phyloP scores from a whole-genome alignment of 2,797 vertebrate species.

The Acipenser ruthenus region DNA sequence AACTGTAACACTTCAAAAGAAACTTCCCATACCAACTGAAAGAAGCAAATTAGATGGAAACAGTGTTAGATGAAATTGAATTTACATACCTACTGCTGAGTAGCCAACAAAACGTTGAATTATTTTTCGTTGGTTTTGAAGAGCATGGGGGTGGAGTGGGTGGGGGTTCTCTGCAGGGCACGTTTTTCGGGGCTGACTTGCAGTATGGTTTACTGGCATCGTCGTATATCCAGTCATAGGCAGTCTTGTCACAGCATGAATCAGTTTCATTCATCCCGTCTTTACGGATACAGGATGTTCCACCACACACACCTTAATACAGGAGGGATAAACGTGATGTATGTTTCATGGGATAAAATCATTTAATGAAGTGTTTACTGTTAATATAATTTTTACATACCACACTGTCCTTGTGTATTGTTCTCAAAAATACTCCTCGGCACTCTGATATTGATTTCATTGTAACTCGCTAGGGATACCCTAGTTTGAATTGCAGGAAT shows the following conservation, averaged over 20 bases:
- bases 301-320: constrained; percentile 50
- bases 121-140: constrained; percentile 6
- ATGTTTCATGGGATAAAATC: too few species aligned
- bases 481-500: constrained; percentile 46
- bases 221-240: constrained; percentile 46
- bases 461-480: constrained; percentile 35
- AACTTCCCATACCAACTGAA: constrained; percentile 44
- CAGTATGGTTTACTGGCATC: constrained; percentile 48
- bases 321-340: background rate
- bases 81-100: constrained; percentile 36
- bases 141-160: fast-evolving
- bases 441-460: constrained; percentile 41
- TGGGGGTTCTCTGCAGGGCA: constrained; percentile 18
- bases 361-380: too few species aligned
- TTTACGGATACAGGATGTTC: constrained; percentile 44
- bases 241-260: constrained; percentile 49
- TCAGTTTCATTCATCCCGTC: constrained; percentile 41
- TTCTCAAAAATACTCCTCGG: constrained; percentile 47
- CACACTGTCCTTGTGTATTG: constrained; percentile 60
- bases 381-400: constrained; percentile 29
- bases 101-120: constrained; percentile 40
- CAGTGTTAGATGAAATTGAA: background rate
- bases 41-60: constrained; percentile 21
- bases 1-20: background rate
- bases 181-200: constrained; percentile 18